Conservation (phyloP, 2,113 vertebrate species). For the Xyrauchen texanus region DNA sequence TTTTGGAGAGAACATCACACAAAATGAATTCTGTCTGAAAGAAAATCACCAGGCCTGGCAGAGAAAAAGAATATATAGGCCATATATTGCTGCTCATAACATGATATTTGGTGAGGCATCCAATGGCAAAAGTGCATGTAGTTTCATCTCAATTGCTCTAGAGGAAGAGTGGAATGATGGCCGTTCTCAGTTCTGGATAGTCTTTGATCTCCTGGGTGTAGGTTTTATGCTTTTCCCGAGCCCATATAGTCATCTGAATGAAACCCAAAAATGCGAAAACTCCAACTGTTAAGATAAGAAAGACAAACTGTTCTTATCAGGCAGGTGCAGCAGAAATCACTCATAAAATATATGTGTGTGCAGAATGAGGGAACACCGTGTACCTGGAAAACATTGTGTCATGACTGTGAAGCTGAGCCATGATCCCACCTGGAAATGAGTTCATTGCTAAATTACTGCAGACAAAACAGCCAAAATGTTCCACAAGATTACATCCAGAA, state of each 20-base stretch:
- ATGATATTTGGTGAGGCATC: neutral
- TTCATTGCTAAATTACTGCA: neutral
- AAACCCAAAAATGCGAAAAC: constrained; percentile 71
- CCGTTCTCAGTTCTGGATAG: constrained; percentile 72
- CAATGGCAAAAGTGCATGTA: neutral
- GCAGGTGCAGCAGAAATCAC: neutral
- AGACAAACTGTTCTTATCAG: neutral
- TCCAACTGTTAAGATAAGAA: constrained; percentile 56
- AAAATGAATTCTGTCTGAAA: neutral
- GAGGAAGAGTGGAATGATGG: constrained; percentile 73
- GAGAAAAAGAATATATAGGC: neutral
- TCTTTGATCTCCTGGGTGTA: constrained; percentile 80
- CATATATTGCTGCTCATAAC: neutral
- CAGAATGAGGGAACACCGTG: neutral
- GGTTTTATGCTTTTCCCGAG: constrained; percentile 73
- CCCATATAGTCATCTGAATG: constrained; percentile 76
- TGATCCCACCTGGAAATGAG: constrained; percentile 66
- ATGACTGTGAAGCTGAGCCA: constrained; percentile 77
- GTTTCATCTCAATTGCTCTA: constrained; percentile 49
- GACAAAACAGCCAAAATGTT: neutral
- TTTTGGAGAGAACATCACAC: neutral
- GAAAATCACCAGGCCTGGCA: neutral
- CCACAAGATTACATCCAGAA: neutral
- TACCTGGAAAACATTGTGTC: constrained; percentile 77
- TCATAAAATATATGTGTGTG: neutral